Evolutionary conservation across 2,113 vertebrate genomes (phyloP), one percentile per base, ranked within the genome.

Genomic region (Neoarius graeffei): DNA sequence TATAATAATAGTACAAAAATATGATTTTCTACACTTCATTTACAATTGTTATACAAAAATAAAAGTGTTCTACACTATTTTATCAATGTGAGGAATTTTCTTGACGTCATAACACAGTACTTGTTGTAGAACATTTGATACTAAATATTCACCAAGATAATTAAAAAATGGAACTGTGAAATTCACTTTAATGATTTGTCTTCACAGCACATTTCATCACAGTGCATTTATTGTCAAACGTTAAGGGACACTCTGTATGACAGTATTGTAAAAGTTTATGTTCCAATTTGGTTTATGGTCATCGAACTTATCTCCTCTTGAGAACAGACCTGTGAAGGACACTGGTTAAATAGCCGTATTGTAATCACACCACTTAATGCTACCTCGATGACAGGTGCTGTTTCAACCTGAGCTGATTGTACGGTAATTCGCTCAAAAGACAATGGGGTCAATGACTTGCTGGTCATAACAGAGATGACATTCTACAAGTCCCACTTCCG

Each of bases 231-330:
- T 25, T 79, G 85, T 86, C 59, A 84, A 81, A 85, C 87, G 9
- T 57, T 52, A 7, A 84, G 42, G 56, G 35, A 77, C 56, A 30
- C 42, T 71, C 71, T 83, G 85, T 27, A 86, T 73, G 20, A 82
- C 79, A 42, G 67, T 73, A 60, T 81, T 89, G 83, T 92, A 93
- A 93, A 93, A 90, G 90, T 91, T 91, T 71, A 91, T 91, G 88
- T 91, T 86, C 91, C 48, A 91, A 87, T 84, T 35, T 77, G 19
- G 69, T 91, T 89, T 92, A 87, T 67, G 77, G 83, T 87, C 35
- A 88, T 66, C 35, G 76, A 69, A 86, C 85, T 86, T 20, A 54
- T 54, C 67, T 88, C 79, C 50, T 60, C 52, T 23, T 62, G 19
- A 35, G 35, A 77, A 56, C 73, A 84, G 62, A 73, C 11, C 60